Evolutionary conservation across 2,113 vertebrate species (phyloP).

Genomic region (Ciconia boyciana): DNA sequence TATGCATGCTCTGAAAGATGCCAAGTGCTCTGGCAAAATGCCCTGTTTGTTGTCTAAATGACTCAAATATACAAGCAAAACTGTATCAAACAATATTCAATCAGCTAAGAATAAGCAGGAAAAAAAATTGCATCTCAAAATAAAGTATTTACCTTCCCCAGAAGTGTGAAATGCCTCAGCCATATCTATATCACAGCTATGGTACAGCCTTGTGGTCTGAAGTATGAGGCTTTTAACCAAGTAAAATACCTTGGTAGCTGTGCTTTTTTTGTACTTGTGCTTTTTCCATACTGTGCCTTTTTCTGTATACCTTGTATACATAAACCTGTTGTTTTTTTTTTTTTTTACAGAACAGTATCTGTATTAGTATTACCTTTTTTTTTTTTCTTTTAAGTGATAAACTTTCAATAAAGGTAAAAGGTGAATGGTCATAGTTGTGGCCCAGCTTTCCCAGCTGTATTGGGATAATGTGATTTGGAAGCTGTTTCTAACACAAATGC

Average conservation of each 20-base stretch:
- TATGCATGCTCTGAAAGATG: not conserved
- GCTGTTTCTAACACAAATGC: not conserved
- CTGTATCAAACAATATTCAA: not conserved
- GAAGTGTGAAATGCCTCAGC: not conserved
- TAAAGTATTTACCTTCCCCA: not conserved
- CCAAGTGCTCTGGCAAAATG: constrained; percentile 20
- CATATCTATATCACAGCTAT: not conserved
- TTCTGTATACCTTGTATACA: not conserved
- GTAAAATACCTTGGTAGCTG: not conserved
- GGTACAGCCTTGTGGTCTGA: not conserved
- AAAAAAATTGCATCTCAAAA: not conserved
- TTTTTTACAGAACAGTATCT: not conserved
- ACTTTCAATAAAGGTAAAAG: not conserved
- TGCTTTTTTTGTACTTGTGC: not conserved
- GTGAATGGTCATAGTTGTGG: not conserved
- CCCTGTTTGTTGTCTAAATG: constrained; percentile 5
- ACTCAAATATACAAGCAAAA: constrained; percentile 1
- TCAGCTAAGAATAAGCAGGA: not conserved
- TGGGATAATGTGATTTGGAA: not conserved
- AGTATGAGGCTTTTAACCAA: not conserved
- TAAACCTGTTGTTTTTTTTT: not conserved
- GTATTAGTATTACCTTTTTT: not conserved
- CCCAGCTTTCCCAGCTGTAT: not conserved
- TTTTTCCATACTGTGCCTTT: not conserved
- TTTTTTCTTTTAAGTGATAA: not conserved